phyloP scores from a whole-genome alignment of 2,797 vertebrate species.

The Dendrocincla tyrannina region DNA sequence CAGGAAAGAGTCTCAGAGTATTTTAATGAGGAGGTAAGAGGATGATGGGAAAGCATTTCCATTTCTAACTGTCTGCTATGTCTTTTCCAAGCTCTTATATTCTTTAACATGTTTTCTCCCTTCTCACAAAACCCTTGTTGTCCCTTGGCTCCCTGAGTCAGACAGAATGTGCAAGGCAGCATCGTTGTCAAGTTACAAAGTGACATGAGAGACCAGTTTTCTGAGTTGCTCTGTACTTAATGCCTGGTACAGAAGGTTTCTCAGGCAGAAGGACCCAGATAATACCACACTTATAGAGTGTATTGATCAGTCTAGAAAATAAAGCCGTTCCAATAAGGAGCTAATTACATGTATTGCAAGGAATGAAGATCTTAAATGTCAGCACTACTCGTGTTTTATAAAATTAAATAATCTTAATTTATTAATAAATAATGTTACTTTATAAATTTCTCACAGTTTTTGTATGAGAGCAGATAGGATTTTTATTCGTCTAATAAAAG shows the following conservation, averaged over 20 bases:
- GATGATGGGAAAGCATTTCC: neutral
- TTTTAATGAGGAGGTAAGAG: neutral
- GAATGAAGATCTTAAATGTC: neutral
- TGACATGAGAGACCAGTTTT: neutral
- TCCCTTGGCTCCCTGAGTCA: neutral
- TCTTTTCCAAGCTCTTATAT: neutral
- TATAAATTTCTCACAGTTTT: neutral
- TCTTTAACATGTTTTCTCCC: neutral
- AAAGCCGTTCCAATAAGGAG: neutral
- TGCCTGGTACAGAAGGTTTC: neutral
- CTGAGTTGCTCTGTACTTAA: neutral
- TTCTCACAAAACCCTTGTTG: neutral
- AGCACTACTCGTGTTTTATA: neutral
- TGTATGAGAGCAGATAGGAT: neutral
- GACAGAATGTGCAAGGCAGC: neutral
- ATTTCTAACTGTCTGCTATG: neutral
- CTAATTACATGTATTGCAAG: neutral
- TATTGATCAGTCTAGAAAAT: neutral
- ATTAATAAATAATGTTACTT: neutral
- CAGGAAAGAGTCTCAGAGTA: neutral
- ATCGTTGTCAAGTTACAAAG: neutral
- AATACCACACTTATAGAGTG: neutral
- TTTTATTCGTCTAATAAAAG: neutral
- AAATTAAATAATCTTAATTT: neutral
- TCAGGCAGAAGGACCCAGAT: neutral